Evolutionary conservation across 2,797 vertebrate species (phyloP).

Genomic region (Aselliscus stoliczkanus): DNA sequence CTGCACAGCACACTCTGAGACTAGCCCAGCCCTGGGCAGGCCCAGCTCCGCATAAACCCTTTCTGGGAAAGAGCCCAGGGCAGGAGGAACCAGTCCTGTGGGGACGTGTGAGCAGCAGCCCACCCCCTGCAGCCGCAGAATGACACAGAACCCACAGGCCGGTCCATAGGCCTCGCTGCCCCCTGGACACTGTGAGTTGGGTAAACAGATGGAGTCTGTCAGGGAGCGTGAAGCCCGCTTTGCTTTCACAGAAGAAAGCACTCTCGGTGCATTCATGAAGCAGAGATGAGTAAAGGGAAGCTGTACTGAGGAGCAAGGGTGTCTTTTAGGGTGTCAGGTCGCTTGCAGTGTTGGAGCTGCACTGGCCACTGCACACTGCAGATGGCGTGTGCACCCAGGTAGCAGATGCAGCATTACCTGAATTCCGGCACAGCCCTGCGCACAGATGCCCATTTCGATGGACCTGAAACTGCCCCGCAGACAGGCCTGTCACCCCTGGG

Average conservation of each 20-base stretch:
- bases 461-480: background rate
- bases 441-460: background rate
- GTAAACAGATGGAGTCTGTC: too few species aligned
- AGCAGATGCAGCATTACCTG: rapidly evolving
- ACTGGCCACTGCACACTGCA: rapidly evolving
- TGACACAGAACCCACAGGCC: rapidly evolving
- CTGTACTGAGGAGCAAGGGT: rapidly evolving
- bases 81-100: too few species aligned
- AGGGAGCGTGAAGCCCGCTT: too few species aligned
- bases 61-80: background rate
- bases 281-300: background rate
- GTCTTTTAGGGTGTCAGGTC: background rate
- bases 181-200: rapidly evolving
- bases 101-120: rapidly evolving
- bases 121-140: background rate
- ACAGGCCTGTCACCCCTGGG: background rate
- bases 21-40: background rate
- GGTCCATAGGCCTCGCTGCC: rapidly evolving
- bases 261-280: rapidly evolving
- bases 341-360: rapidly evolving
- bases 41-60: rapidly evolving
- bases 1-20: rapidly evolving
- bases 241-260: too few species aligned
- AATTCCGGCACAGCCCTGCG: background rate
- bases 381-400: rapidly evolving